Base-by-base conservation (phyloP, 2,113 vertebrate species). In the Pagrus major region DNA sequence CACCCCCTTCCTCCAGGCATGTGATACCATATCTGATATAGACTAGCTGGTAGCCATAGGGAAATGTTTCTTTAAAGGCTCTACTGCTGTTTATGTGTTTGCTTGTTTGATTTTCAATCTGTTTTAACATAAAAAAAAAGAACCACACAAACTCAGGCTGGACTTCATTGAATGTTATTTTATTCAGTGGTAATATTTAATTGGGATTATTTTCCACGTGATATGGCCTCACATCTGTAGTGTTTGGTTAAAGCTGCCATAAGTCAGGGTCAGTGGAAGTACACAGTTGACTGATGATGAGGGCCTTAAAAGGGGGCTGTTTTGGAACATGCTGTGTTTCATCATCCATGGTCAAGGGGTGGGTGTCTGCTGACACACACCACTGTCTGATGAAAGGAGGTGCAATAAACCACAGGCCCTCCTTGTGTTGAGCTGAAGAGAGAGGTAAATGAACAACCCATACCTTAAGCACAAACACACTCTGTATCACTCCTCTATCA, bases 11-110 rank as follows among this genome's bases (percentile, higher is more conserved):
- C 44, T 37, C 25, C 35, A 51, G 71, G 85, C 91, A 92, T 88
- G 89, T 92, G 91, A 91, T 89, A 83, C 59, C 80, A n/a, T 83
- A 80, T 92, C 83, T 89, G 75, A 86, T 78, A 52, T 2, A 63
- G 55, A 51, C 41, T 10, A 44, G 64, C 71, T 37, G 59, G 41
- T 54, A 42, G 66, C 65, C 73, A 72, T 11, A 23, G 27, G 49
- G 51, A 23, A 67, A n/a, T 0, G 18, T 67, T 42, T 56, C 15
- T 33, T 29, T 64, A 20, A 49, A 52, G 51, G 31, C 41, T 21
- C 7, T 21, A 59, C n/a, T 51, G 2, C 11, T 14, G 20, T 18
- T n/a, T 5, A 14, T n/a, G n/a, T 41, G 3, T 52, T 29, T 54
- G 1, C 10, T n/a, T 46, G 18, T 23, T 18, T 25, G 11, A 59